phyloP scores from a whole-genome alignment of 2,797 vertebrate genomes.

The Periparus ater region DNA sequence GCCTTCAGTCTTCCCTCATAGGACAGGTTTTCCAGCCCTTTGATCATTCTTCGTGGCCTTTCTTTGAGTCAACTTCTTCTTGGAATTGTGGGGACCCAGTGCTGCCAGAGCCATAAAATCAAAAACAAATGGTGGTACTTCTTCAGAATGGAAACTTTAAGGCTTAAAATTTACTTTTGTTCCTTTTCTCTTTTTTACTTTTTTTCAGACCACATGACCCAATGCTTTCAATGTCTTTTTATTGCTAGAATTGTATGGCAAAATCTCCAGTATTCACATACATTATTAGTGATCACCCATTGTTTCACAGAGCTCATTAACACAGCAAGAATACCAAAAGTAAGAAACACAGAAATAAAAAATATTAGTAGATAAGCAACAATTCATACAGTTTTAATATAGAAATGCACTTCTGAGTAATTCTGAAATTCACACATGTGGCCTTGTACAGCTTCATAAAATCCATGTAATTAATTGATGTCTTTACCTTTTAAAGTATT shows the following conservation, averaged over 20 bases:
- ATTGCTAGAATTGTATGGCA: neutral
- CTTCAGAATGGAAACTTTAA: neutral
- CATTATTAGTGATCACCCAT: neutral
- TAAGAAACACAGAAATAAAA: neutral
- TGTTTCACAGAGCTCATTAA: neutral
- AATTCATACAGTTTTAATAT: neutral
- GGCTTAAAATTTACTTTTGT: neutral
- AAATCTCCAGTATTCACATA: neutral
- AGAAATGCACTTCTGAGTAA: neutral
- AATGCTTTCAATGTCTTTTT: neutral
- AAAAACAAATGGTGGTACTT: neutral
- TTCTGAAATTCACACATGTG: neutral
- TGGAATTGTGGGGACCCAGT: neutral
- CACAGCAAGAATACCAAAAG: neutral
- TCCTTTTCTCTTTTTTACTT: neutral
- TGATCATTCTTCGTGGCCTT: neutral
- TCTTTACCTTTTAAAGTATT: constrained; percentile 16
- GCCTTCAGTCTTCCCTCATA: neutral
- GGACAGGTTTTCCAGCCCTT: neutral
- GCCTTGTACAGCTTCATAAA: neutral
- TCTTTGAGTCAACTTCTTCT: neutral
- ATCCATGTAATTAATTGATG: neutral
- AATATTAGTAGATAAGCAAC: neutral
- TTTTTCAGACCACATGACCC: neutral
- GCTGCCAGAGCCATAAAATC: neutral